These are phyloP conservation scores for Euplexia lucipara DNA, from an alignment of 2,888 invertebrate genomes.

Conservation along the genomic window DNA sequence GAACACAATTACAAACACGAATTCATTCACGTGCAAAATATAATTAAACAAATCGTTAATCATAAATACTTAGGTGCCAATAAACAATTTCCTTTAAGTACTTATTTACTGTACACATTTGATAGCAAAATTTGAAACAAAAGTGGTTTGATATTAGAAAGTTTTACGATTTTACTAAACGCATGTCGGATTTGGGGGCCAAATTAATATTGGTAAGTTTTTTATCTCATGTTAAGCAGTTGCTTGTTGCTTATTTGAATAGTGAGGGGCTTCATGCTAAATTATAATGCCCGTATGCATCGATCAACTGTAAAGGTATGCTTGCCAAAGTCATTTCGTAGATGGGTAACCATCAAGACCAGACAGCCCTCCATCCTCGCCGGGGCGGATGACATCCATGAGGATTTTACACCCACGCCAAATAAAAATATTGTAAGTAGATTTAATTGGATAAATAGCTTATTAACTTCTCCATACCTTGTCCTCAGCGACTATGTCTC, in stretches of 20 bases:
- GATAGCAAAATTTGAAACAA: not conserved
- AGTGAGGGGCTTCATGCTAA: too few relatives aligned
- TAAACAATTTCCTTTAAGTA: not conserved
- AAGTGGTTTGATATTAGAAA: not conserved
- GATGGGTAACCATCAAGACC: too few relatives aligned
- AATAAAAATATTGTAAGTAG: too few relatives aligned
- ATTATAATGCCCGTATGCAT: too few relatives aligned
- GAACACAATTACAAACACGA: not conserved
- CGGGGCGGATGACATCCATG: too few relatives aligned
- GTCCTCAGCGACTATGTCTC: conserved; percentile 37
- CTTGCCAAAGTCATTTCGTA: too few relatives aligned
- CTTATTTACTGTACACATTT: conserved; percentile 6
- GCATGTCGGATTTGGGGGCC: not conserved
- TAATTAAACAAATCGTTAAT: conserved; percentile 42
- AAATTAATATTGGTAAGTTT: conserved; percentile 33
- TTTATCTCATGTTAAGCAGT: not conserved
- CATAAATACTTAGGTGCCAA: not conserved
- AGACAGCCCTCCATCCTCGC: too few relatives aligned
- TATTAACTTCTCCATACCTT: not conserved
- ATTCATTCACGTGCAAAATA: conserved; percentile 18
- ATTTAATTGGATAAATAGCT: not conserved
- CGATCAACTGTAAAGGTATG: too few relatives aligned
- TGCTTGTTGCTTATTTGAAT: not conserved
- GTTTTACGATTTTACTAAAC: not conserved
- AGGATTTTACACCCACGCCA: too few relatives aligned